These are phyloP conservation scores for Sakesphorus luctuosus DNA, from an alignment of 2,113 vertebrate genomes.

Conservation along the genomic window DNA sequence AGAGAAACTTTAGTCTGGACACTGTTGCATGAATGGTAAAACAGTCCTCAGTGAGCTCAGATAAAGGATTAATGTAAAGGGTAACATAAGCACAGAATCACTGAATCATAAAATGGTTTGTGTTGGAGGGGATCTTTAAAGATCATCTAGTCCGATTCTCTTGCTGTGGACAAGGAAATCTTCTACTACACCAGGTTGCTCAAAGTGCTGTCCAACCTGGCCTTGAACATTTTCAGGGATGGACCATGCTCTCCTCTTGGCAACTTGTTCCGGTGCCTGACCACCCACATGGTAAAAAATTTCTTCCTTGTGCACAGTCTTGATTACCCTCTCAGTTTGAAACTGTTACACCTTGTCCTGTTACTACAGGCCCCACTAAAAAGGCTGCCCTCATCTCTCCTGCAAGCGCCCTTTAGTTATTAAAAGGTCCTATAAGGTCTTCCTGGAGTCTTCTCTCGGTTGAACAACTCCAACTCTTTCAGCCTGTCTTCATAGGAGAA, in stretches of 20 bases:
- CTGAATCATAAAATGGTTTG: not conserved
- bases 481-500: not conserved
- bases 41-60: not conserved
- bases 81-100: not conserved
- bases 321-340: not conserved
- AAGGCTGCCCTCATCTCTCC: not conserved
- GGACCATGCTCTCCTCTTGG: not conserved
- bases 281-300: not conserved
- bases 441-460: not conserved
- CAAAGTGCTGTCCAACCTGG: not conserved
- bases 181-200: not conserved
- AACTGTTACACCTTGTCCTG: rapidly evolving
- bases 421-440: not conserved
- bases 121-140: not conserved
- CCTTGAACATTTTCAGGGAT: not conserved
- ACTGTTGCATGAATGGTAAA: not conserved
- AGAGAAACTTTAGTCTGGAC: not conserved
- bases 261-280: not conserved
- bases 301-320: not conserved
- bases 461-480: not conserved
- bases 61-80: not conserved
- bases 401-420: not conserved
- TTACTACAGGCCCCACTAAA: not conserved
- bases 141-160: not conserved
- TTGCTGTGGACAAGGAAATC: not conserved